Conservation (phyloP, 1,140 invertebrate genomes). For the Pectinophora gossypiella region DNA sequence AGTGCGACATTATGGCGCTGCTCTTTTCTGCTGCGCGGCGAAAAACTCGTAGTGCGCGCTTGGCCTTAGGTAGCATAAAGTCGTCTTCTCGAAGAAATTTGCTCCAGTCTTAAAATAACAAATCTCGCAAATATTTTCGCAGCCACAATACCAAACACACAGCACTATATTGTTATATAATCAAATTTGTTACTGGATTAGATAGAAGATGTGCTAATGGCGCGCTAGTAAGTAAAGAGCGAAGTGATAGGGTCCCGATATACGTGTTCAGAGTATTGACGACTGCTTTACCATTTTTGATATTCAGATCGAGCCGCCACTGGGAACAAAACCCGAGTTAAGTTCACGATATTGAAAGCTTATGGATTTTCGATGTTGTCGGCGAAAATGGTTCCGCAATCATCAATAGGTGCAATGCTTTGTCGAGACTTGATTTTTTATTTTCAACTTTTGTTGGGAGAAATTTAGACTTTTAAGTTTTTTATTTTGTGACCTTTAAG, state of each 20-base stretch:
- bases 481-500: too few species aligned
- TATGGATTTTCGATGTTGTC: constrained; percentile 71
- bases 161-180: constrained; percentile 51
- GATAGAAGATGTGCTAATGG: constrained; percentile 66
- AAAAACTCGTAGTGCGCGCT: too few species aligned
- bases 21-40: too few species aligned
- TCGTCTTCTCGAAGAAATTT: too few species aligned
- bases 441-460: too few species aligned
- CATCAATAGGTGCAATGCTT: constrained; percentile 14
- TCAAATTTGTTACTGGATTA: constrained; percentile 69
- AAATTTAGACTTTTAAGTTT: too few species aligned
- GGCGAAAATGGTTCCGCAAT: constrained; percentile 51
- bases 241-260: constrained; percentile 71
- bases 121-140: too few species aligned
- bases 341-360: constrained; percentile 70
- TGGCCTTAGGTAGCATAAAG: too few species aligned
- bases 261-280: constrained; percentile 69
- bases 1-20: too few species aligned
- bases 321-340: constrained; percentile 70
- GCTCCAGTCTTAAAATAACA: too few species aligned
- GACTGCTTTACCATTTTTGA: constrained; percentile 71
- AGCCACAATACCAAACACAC: too few species aligned
- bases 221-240: constrained; percentile 70
- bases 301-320: constrained; percentile 68
- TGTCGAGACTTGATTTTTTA: too few species aligned